These are phyloP conservation scores for Polia nebulosa DNA, from an alignment of 2,888 invertebrate species.

Conservation along the genomic window DNA sequence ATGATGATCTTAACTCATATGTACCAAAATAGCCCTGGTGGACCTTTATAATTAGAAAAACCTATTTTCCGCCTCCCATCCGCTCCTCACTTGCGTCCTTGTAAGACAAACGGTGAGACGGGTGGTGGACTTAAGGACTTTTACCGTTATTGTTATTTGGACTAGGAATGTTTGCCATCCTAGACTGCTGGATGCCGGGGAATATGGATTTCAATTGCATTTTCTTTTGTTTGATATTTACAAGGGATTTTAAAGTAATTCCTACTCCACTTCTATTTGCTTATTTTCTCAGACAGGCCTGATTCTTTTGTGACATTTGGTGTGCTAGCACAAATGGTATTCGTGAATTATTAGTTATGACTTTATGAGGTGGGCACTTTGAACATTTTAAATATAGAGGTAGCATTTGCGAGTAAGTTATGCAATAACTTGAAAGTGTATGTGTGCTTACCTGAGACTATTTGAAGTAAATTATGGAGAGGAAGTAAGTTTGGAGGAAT, in stretches of 20 bases:
- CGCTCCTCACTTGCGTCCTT: slow-evolving; percentile 52
- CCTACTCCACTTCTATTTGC: slow-evolving; percentile 38
- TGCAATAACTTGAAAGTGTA: slow-evolving; percentile 21
- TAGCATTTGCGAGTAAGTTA: slow-evolving; percentile 20
- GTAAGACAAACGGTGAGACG: slow-evolving; percentile 63
- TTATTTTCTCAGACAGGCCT: slow-evolving; percentile 20
- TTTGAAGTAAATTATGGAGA: slow-evolving; percentile 27
- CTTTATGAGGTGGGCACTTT: slow-evolving; percentile 25
- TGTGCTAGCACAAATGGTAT: slow-evolving; percentile 41
- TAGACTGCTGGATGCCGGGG: slow-evolving; percentile 59
- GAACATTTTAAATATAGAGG: slow-evolving; percentile 27
- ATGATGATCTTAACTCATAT: no score
- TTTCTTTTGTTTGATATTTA: slow-evolving; percentile 64
- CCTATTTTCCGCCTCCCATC: neutral
- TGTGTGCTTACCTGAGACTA: slow-evolving; percentile 13
- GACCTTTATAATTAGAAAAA: neutral
- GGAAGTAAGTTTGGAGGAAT: neutral
- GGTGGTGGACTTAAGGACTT: slow-evolving; percentile 69
- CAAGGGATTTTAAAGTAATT: slow-evolving; percentile 62
- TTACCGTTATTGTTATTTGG: slow-evolving; percentile 76
- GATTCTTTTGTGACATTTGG: slow-evolving; percentile 43
- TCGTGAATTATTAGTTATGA: slow-evolving; percentile 26
- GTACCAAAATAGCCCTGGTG: neutral
- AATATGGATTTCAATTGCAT: slow-evolving; percentile 70
- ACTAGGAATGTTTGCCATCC: slow-evolving; percentile 68